Base-by-base conservation (phyloP, 2,113 vertebrate genomes). In the Semicossyphus pulcher region DNA sequence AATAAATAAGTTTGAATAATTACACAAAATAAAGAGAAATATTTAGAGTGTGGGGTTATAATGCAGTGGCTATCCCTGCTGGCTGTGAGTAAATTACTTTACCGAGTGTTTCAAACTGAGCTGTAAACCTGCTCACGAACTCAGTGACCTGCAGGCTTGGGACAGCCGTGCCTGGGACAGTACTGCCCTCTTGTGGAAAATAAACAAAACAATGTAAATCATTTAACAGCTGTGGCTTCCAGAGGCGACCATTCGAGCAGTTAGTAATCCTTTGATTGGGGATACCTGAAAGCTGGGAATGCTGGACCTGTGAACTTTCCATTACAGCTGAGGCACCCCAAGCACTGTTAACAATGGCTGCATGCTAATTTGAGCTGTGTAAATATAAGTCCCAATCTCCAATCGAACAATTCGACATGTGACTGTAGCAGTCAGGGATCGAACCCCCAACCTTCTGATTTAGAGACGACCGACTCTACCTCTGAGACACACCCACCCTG, bases 101-200 rank as follows among this genome's bases (percentile, higher is more conserved):
- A 37, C 34, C 23, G 39, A 57, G 36, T 14, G 48, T 80, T 69
- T 60, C n/a, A 57, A 60, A 84, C 42, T 26, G 44, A 72, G 78
- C 67, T 45, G 53, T 48, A 68, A 76, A 81, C 67, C 65, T 39
- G 23, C 47, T 57, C 3, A 14, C 83, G 86, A 88, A 92, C 90
- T 57, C 68, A 69, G 15, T 89, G 90, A 86, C 79, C 86, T n/a
- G 51, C 23, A 14, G 41, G 23, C 5, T 5, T 16, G 62, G 65
- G 70, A 76, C 74, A 61, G 7, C 15, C 37, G 54, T 76, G 56
- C 52, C 62, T 56, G 68, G 69, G 81, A 64, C 84, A 25, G 86
- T 85, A 89, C 87, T 91, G 89, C 91, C 91, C 91, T 88, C 90
- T 89, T 72, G 91, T 90, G 91, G 91, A 73, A 53, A 25, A 65